Conservation (phyloP, 2,113 vertebrate genomes). For the Mustelus asterias region DNA sequence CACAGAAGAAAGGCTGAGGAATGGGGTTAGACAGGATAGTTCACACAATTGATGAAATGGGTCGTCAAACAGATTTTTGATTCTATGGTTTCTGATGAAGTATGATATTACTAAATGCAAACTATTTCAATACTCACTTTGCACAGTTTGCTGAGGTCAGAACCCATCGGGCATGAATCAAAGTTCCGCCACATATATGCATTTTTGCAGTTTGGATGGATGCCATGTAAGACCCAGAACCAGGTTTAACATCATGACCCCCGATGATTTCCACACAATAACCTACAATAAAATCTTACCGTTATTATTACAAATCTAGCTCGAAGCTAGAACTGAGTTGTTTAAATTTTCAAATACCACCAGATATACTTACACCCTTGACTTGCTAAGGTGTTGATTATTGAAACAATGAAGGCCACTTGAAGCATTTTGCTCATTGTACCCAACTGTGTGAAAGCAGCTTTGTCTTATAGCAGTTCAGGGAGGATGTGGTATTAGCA, state of each 20-base stretch:
- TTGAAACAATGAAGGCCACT: background rate
- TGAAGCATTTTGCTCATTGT: background rate
- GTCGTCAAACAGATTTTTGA: background rate
- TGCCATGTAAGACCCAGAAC: background rate
- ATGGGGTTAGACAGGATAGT: background rate
- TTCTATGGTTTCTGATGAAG: background rate
- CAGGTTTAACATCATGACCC: background rate
- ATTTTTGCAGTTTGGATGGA: background rate
- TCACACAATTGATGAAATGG: background rate
- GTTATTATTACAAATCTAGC: background rate
- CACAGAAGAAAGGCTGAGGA: background rate
- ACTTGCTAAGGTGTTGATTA: background rate
- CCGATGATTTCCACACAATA: background rate
- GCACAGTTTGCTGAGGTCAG: slow-evolving; percentile 21
- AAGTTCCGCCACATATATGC: background rate
- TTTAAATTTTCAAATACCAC: background rate
- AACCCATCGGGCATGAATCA: background rate
- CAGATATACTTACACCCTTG: background rate
- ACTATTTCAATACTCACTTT: background rate
- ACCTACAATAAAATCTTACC: background rate
- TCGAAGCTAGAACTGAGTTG: background rate
- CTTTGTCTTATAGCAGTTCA: background rate
- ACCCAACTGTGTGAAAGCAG: background rate
- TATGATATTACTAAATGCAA: background rate
- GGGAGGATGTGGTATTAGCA: slow-evolving; percentile 22